Evolutionary conservation across 2,888 invertebrate species (phyloP).

Genomic region (Acronicta alni): DNA sequence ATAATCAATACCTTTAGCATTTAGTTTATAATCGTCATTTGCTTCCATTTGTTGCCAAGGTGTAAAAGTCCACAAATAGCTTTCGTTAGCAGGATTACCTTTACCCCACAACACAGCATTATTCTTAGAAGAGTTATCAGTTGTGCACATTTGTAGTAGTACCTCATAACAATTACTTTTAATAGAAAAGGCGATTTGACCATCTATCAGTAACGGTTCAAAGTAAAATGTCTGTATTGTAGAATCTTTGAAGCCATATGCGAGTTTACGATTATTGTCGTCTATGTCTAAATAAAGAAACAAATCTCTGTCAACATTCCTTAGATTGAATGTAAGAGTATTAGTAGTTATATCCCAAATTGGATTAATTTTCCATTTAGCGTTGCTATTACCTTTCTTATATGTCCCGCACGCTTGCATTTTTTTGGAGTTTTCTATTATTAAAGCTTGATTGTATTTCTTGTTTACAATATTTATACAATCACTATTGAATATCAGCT

Average conservation of each 20-base stretch:
- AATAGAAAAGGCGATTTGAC: constrained; percentile 20
- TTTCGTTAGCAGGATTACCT: neutral
- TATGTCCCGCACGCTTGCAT: neutral
- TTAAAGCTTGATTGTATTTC: constrained; percentile 12
- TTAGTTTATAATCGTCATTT: constrained; percentile 12
- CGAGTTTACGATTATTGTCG: neutral
- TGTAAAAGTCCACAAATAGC: constrained; percentile 8
- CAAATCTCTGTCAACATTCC: constrained; percentile 7
- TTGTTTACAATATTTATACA: constrained; percentile 11
- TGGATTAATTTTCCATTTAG: constrained; percentile 19
- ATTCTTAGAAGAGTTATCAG: neutral
- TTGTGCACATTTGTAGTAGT: neutral
- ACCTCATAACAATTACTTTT: constrained; percentile 1
- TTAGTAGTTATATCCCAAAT: constrained; percentile 1
- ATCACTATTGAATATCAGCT: constrained; percentile 18
- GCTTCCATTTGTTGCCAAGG: neutral
- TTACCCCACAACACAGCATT: neutral
- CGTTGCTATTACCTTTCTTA: constrained; percentile 5
- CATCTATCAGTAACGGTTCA: constrained; percentile 12
- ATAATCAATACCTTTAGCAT: too few species aligned
- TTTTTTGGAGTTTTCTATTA: constrained; percentile 5
- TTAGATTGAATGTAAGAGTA: constrained; percentile 15
- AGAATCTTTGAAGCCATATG: constrained; percentile 2
- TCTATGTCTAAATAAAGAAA: neutral
- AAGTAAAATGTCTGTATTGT: constrained; percentile 16